A percentile compares a stretch with the other conserved stretches of the same genome.
phyloP scores from a whole-genome alignment of 1,140 invertebrate species.

The Heliothis virescens region DNA sequence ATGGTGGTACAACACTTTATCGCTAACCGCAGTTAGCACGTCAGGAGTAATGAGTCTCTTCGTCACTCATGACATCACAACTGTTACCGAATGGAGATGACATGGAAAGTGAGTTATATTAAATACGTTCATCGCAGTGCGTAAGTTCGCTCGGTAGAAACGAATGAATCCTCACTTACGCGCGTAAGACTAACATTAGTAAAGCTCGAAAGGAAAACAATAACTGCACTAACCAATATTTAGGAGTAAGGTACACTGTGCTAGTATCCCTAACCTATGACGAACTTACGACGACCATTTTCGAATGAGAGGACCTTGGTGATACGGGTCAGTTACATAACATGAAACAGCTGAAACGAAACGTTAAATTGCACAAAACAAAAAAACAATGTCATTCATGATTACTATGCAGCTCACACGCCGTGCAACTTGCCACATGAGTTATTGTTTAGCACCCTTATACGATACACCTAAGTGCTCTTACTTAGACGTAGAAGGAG shows the following conservation, averaged over 20 bases:
- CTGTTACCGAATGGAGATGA: slow-evolving; percentile 56
- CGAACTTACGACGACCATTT: too few relatives aligned
- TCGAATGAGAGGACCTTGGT: neutral
- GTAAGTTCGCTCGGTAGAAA: slow-evolving; percentile 33
- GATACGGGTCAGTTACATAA: slow-evolving; percentile 2
- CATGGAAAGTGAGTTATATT: slow-evolving; percentile 60
- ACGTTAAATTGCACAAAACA: slow-evolving; percentile 23
- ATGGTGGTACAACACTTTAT: slow-evolving; percentile 43
- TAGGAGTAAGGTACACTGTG: neutral
- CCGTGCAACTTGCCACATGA: slow-evolving; percentile 9
- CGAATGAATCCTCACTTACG: slow-evolving; percentile 7
- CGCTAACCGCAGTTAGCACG: slow-evolving; percentile 52
- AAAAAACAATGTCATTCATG: slow-evolving; percentile 24
- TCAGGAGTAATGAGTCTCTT: slow-evolving; percentile 27
- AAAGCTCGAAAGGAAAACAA: neutral
- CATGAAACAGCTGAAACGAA: slow-evolving; percentile 24
- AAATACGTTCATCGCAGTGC: slow-evolving; percentile 27
- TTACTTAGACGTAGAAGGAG: neutral
- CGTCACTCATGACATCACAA: slow-evolving; percentile 56
- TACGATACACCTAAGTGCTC: neutral
- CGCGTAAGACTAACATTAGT: neutral
- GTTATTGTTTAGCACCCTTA: slow-evolving; percentile 16
- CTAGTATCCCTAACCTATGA: neutral
- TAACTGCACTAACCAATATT: neutral
- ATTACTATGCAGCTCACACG: slow-evolving; percentile 4